Base-by-base conservation (phyloP, 2,797 vertebrate species). In the Leptoclinus maculatus region DNA sequence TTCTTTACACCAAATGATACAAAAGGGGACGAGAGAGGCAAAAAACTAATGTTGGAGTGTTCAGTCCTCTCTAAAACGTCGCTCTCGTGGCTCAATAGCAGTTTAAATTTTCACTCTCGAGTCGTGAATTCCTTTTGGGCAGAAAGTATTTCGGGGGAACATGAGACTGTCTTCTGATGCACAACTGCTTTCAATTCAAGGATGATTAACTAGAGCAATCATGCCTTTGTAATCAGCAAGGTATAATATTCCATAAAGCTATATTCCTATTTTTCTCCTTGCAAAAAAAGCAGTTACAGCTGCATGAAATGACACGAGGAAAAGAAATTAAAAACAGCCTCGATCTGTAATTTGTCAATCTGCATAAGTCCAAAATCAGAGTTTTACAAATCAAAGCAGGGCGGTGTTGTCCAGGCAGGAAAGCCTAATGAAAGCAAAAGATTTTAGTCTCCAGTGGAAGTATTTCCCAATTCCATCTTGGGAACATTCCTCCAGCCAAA, bases 401-500 rank as follows among this genome's bases (percentile, higher is more conserved):
- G 34, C 3, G 0, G 23, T 62, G 29, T 34, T 41, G 0, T 45
- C 11, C 19, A 43, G 7, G 25, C 41, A 17, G 25, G 21, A 66
- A 23, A 71, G 77, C 43, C 60, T 29, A 38, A 47, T 5, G 2
- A 71, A 56, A 75, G 1, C 8, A 62, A 62, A 36, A 21, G 5
- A 17, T 51, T 82, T 51, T 25, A 66, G 67, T 79, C 10, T 57
- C 5, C 11, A 29, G 63, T 29, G 58, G 29, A 84, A 79, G 69
- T 57, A 80, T 83, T 87, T 77, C 77, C 65, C 84, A 38, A 77
- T 68, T 86, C 71, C 43, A 19, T 81, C 79, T 79, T 54, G 19
- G 58, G 71, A 84, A 87, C 86, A 93, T 92, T 93, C 85, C 84
- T 79, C 27, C 38, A 68, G 80, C 81, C 79, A 79, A 88, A 84